These are phyloP conservation scores for Sebastes reedi DNA, from an alignment of 2,797 vertebrate genomes.

Conservation along the genomic window DNA sequence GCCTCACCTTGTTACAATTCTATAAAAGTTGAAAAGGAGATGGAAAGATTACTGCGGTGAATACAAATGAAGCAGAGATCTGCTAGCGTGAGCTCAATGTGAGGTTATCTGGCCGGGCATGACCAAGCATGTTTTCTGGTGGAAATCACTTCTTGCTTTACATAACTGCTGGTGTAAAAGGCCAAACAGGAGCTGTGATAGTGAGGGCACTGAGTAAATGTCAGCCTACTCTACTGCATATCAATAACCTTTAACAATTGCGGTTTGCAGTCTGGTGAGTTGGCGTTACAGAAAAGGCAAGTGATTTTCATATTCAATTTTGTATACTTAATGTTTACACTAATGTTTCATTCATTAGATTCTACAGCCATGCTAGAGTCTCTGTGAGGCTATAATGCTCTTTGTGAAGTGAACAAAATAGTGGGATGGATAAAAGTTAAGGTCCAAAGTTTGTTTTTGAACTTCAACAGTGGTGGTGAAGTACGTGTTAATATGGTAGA, in stretches of 20 bases:
- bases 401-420: background rate
- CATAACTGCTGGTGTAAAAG: conserved; percentile 50
- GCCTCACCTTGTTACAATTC: background rate
- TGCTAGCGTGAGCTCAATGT: background rate
- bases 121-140: conserved; percentile 53
- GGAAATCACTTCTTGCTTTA: conserved; percentile 48
- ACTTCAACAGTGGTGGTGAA: background rate
- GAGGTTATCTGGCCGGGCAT: conserved; percentile 42
- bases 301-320: background rate
- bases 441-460: background rate
- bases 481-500: background rate
- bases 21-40: conserved; percentile 7
- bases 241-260: conserved; percentile 51
- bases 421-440: background rate
- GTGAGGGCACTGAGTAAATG: conserved; percentile 50
- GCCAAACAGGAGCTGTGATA: conserved; percentile 46
- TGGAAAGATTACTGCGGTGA: background rate
- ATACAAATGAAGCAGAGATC: conserved; percentile 18
- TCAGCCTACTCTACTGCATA: conserved; percentile 56
- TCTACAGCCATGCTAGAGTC: background rate
- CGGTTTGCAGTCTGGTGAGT: background rate
- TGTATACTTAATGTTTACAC: background rate
- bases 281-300: background rate
- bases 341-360: background rate
- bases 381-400: background rate